These are phyloP conservation scores for Saccostrea echinata DNA, from an alignment of 1,140 invertebrate species.

Conservation along the genomic window DNA sequence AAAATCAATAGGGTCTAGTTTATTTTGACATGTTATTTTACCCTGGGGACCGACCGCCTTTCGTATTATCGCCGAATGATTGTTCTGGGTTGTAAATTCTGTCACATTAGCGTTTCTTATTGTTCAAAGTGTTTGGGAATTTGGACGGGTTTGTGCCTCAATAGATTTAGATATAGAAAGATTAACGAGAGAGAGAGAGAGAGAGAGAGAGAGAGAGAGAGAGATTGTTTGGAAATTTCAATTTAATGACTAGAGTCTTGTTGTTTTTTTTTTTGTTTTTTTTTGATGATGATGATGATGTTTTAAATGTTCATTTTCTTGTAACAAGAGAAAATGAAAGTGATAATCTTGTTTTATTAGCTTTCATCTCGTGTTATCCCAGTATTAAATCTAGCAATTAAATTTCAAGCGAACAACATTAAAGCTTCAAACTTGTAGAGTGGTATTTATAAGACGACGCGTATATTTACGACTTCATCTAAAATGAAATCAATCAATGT, in stretches of 20 bases:
- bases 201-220: slow-evolving; percentile 17
- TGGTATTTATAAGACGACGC: too few relatives aligned
- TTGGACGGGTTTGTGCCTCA: too few relatives aligned
- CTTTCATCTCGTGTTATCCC: background rate
- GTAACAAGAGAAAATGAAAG: background rate
- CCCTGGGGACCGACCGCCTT: background rate
- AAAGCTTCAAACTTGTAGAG: too few relatives aligned
- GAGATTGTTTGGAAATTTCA: background rate
- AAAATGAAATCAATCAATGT: background rate
- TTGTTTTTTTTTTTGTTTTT: too few relatives aligned
- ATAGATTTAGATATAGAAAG: background rate
- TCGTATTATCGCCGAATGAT: background rate
- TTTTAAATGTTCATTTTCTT: too few relatives aligned
- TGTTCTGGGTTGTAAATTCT: background rate
- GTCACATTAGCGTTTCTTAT: background rate
- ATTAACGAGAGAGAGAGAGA: slow-evolving; percentile 3
- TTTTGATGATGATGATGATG: too few relatives aligned
- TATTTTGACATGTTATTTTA: slow-evolving; percentile 2
- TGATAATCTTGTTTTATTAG: background rate
- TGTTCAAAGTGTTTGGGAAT: too few relatives aligned
- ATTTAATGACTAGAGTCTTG: too few relatives aligned
- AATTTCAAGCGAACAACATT: too few relatives aligned
- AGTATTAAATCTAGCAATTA: background rate
- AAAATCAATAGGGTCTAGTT: background rate
- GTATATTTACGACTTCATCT: too few relatives aligned